Percentiles rank a stretch among this genome's conserved stretches.
phyloP scores from a whole-genome alignment of 2,113 vertebrate species.

The Ciconia boyciana region DNA sequence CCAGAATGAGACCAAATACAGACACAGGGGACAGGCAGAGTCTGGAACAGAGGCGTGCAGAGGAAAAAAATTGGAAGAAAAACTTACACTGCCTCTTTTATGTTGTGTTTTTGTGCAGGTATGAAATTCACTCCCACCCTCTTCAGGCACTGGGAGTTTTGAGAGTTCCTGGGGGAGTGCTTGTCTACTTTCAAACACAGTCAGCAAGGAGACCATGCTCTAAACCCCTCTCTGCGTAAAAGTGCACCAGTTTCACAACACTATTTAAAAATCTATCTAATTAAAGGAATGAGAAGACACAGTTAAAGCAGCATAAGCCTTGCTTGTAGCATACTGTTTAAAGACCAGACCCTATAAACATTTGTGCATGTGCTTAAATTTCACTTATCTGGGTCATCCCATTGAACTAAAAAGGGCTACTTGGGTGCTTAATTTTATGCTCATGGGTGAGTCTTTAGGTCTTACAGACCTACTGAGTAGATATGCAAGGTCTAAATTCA shows the following conservation, averaged over 20 bases:
- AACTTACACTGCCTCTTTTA: neutral
- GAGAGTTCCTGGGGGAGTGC: neutral
- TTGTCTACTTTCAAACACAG: neutral
- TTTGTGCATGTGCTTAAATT: neutral
- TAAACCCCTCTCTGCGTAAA: neutral
- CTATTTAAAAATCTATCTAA: neutral
- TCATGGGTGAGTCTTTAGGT: neutral
- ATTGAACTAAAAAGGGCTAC: neutral
- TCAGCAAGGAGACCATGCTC: neutral
- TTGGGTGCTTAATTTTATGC: neutral
- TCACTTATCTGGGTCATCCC: neutral
- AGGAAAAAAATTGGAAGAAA: neutral
- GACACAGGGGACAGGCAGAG: neutral
- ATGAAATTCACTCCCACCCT: neutral
- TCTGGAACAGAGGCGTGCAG: neutral
- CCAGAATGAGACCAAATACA: neutral
- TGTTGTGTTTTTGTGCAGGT: neutral
- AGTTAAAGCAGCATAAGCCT: constrained; percentile 6
- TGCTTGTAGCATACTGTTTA: neutral
- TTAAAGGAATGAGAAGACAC: constrained; percentile 12
- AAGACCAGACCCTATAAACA: neutral
- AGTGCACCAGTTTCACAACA: constrained; percentile 11
- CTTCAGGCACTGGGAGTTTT: neutral
- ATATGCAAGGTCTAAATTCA: neutral
- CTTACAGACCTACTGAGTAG: neutral